These are phyloP conservation scores for Drosophila maculinotata DNA, from an alignment of 2,888 invertebrate genomes.

Conservation along the genomic window DNA sequence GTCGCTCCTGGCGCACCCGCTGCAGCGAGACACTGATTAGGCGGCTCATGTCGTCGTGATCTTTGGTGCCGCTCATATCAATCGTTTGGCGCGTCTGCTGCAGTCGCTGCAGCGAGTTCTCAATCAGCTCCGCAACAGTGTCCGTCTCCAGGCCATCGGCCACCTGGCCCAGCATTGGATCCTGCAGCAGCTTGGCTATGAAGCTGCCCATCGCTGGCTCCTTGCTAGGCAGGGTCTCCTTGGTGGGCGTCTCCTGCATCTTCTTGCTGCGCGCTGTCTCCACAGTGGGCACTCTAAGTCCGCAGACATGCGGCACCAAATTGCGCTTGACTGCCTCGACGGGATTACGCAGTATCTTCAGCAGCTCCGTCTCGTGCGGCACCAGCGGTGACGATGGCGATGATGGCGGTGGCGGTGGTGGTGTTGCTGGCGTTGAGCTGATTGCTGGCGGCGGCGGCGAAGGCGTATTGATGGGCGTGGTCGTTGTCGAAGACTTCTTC, in stretches of 20 bases:
- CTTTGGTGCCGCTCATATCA: conserved; percentile 85
- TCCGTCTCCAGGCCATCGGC: conserved; percentile 88
- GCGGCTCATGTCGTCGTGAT: conserved; percentile 85
- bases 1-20: conserved; percentile 84
- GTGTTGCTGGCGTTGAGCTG: conserved; percentile 58
- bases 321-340: conserved; percentile 91
- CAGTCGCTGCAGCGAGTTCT: conserved; percentile 89
- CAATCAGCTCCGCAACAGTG: conserved; percentile 88
- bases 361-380: conserved; percentile 86
- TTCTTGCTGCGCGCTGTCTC: conserved; percentile 82
- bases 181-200: conserved; percentile 88
- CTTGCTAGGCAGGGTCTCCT: conserved; percentile 2
- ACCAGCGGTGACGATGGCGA: conserved; percentile 48
- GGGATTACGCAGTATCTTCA: conserved; percentile 88
- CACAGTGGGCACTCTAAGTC: conserved; percentile 85
- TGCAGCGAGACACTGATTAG: conserved; percentile 84
- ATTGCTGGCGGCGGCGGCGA: conserved; percentile 54
- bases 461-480: conserved; percentile 65
- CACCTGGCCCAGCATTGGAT: conserved; percentile 88
- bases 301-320: conserved; percentile 91
- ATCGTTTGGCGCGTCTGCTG: conserved; percentile 82
- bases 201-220: conserved; percentile 84
- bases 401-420: conserved; percentile 18
- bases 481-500: conserved; percentile 48
- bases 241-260: conserved; percentile 64